These are phyloP conservation scores for Sinodicranocentrus sp. DNA, from an alignment of 2,888 invertebrate species.

Conservation along the genomic window DNA sequence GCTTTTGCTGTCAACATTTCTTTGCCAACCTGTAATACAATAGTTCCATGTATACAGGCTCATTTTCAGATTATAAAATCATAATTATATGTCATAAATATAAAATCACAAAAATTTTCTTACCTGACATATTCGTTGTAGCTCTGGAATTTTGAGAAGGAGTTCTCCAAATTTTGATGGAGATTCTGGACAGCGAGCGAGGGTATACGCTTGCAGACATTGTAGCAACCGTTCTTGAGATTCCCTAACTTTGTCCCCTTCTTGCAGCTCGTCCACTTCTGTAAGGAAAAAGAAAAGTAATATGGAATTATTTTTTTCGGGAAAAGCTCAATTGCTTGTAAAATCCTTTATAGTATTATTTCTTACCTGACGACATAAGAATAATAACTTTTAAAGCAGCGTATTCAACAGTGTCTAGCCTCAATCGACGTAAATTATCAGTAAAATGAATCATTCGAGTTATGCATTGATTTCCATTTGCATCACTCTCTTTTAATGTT, in stretches of 20 bases:
- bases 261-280: conserved; percentile 95
- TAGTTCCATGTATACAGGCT: too few relatives aligned
- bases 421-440: conserved; percentile 91
- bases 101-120: neutral
- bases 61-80: too few relatives aligned
- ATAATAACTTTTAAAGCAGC: conserved; percentile 97
- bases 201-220: conserved; percentile 94
- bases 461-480: conserved; percentile 83
- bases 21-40: conserved; percentile 88
- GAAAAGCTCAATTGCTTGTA: too few relatives aligned
- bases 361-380: conserved; percentile 91
- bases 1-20: conserved; percentile 92
- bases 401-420: conserved; percentile 97
- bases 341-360: too few relatives aligned
- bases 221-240: conserved; percentile 96
- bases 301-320: too few relatives aligned
- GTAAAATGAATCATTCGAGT: conserved; percentile 97
- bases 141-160: conserved; percentile 93
- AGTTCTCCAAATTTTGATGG: conserved; percentile 97
- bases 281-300: conserved; percentile 74
- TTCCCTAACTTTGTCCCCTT: conserved; percentile 95
- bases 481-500: conserved; percentile 77
- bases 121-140: conserved; percentile 96
- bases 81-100: too few relatives aligned
- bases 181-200: conserved; percentile 93